A percentile compares a stretch with the other conserved stretches of the same genome.
Evolutionary conservation across 2,888 invertebrate genomes (phyloP).

Genomic region (Dysmachus trigonus): DNA sequence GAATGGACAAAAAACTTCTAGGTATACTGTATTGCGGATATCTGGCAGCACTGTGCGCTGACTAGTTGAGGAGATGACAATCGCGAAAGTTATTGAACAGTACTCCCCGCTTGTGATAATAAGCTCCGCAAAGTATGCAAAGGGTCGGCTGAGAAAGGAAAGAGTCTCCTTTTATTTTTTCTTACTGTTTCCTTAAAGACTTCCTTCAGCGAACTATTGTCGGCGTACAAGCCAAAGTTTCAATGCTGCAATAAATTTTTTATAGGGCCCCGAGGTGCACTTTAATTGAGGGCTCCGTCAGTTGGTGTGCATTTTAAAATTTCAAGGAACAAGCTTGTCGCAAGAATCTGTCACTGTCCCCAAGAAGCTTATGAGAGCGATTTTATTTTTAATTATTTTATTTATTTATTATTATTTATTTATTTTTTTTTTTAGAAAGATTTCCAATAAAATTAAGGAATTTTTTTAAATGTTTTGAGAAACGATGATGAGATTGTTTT

Average conservation of each 20-base stretch:
- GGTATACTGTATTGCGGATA: constrained; percentile 1
- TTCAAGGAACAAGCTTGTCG: neutral
- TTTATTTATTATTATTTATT: no score
- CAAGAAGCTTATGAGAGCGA: neutral
- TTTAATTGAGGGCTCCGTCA: constrained; percentile 29
- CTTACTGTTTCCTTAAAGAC: neutral
- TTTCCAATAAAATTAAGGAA: neutral
- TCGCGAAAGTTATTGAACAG: constrained; percentile 42
- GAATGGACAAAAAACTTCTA: neutral
- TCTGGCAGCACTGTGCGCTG: constrained; percentile 16
- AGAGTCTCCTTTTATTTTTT: constrained; percentile 2
- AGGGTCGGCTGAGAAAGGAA: neutral
- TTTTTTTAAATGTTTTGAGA: neutral
- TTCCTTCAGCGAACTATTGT: neutral
- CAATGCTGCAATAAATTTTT: constrained; percentile 35
- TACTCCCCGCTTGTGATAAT: neutral
- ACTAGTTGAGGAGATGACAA: constrained; percentile 40
- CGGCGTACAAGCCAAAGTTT: constrained; percentile 2
- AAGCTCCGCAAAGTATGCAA: constrained; percentile 19
- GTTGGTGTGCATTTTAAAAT: neutral
- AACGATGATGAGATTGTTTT: no score
- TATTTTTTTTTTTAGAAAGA: neutral
- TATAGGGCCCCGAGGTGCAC: constrained; percentile 39
- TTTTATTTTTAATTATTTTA: no score
- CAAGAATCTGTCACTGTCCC: neutral